Percentiles rank a stretch among this genome's conserved stretches.
Evolutionary conservation across 1,140 invertebrate species (phyloP).

Genomic region (Gryllus bimaculatus): DNA sequence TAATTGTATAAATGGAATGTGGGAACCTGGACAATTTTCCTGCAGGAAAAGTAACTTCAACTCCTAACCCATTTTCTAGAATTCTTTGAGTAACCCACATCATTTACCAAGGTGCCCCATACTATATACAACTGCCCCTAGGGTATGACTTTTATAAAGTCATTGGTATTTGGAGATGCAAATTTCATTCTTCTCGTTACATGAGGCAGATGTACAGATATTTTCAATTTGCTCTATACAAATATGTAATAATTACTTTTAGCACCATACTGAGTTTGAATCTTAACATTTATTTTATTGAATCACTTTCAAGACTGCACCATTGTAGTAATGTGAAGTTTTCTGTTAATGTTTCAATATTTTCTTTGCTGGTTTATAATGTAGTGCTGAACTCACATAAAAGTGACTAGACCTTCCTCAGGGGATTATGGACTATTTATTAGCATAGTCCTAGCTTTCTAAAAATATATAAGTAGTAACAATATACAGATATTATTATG

Average conservation of each 20-base stretch:
- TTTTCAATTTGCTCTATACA: background rate
- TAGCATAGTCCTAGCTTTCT: slow-evolving; percentile 1
- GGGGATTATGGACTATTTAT: background rate
- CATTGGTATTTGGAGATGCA: background rate
- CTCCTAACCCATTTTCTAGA: background rate
- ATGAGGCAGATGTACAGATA: background rate
- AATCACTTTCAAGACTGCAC: background rate
- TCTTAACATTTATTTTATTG: background rate
- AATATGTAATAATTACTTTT: background rate
- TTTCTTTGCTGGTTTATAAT: background rate
- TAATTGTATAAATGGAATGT: background rate
- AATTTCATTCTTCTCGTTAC: background rate
- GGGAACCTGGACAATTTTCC: background rate
- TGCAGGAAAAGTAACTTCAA: background rate
- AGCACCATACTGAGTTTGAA: background rate
- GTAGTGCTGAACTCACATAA: background rate
- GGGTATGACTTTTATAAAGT: background rate
- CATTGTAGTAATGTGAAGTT: background rate
- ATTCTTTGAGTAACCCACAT: background rate
- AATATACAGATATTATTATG: slow-evolving; percentile 6
- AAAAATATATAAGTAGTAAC: slow-evolving; percentile 3
- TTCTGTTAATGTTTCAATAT: background rate
- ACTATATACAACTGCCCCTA: background rate
- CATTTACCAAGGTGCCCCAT: background rate
- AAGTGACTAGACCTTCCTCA: background rate